Conservation (phyloP, 2,888 invertebrate genomes). For the Platypus cylindrus region DNA sequence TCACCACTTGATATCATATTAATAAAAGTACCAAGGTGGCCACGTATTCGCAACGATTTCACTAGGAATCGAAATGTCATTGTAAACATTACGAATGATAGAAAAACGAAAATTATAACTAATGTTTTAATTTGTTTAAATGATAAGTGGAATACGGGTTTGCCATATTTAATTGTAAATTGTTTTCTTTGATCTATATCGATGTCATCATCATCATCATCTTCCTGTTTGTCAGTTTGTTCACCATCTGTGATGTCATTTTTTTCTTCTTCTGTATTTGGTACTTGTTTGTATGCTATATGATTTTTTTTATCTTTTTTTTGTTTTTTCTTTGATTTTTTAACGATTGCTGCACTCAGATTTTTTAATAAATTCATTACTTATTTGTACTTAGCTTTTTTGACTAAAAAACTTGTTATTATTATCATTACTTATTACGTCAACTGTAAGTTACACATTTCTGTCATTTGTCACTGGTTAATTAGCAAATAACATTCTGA, state of each 20-base stretch:
- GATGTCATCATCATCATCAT: conserved; percentile 1
- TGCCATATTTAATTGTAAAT: conserved; percentile 22
- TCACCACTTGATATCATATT: conserved; percentile 30
- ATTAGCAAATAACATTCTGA: too few relatives aligned
- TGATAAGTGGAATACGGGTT: conserved; percentile 22
- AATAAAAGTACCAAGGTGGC: conserved; percentile 28
- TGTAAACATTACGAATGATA: conserved; percentile 19
- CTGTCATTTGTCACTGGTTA: too few relatives aligned
- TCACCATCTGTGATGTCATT: neutral
- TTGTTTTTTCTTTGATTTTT: conserved; percentile 3
- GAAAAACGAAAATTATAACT: conserved; percentile 14
- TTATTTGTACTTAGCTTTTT: too few relatives aligned
- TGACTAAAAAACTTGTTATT: too few relatives aligned
- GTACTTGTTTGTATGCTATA: conserved; percentile 1
- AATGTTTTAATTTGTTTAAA: conserved; percentile 24
- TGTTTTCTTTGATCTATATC: neutral
- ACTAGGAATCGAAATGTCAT: conserved; percentile 23
- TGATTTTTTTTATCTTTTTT: neutral
- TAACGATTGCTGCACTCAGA: neutral
- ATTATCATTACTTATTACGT: too few relatives aligned
- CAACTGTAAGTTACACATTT: too few relatives aligned
- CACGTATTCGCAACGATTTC: conserved; percentile 23
- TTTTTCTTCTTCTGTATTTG: conserved; percentile 1
- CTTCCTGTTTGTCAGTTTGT: neutral
- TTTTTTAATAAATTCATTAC: too few relatives aligned